These are phyloP conservation scores for Sphenodon punctatus DNA, from an alignment of 2,797 vertebrate species.

Conservation along the genomic window DNA sequence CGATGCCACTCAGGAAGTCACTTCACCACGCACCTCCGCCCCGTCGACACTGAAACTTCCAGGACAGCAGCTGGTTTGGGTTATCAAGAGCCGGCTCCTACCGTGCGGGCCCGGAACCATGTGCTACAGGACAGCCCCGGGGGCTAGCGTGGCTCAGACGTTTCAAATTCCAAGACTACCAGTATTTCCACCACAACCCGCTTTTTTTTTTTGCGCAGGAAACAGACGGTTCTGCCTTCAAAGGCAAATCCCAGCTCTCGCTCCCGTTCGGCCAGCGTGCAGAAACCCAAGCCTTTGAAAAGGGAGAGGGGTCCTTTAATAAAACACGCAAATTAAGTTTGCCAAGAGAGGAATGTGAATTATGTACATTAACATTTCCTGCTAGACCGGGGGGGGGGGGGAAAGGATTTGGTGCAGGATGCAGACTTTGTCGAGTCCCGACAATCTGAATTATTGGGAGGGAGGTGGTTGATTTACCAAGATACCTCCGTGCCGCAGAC, in stretches of 20 bases:
- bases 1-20: neutral
- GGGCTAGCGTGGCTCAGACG: neutral
- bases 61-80: neutral
- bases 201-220: too few species aligned
- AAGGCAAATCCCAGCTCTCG: neutral
- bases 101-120: neutral
- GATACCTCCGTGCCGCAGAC: too few species aligned
- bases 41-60: neutral
- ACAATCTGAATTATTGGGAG: too few species aligned
- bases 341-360: neutral
- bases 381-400: neutral
- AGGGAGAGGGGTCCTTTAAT: neutral
- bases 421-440: too few species aligned
- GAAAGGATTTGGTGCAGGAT: neutral
- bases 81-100: too few species aligned
- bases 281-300: constrained; percentile 13
- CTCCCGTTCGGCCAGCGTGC: neutral
- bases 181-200: too few species aligned
- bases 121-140: neutral
- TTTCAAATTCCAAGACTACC: constrained; percentile 5
- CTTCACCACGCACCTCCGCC: neutral
- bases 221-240: neutral
- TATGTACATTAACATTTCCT: constrained; percentile 12
- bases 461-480: too few species aligned
- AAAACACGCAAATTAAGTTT: constrained; percentile 8